Percentiles rank a stretch among this genome's conserved stretches.
Evolutionary conservation across 2,113 vertebrate species (phyloP).

Genomic region (Cacatua alba): DNA sequence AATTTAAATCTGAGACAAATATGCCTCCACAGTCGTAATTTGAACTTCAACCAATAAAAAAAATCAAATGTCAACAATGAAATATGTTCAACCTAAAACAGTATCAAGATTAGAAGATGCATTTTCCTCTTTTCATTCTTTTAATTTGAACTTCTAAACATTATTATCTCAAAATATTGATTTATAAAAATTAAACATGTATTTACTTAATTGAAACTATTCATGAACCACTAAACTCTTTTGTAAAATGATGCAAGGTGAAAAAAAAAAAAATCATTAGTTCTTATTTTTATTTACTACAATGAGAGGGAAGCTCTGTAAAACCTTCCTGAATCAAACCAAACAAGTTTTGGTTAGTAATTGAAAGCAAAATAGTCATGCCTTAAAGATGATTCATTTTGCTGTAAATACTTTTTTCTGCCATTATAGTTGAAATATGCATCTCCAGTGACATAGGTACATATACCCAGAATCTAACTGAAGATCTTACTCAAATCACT

Average conservation of each 20-base stretch:
- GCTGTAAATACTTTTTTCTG: background rate
- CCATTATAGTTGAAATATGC: background rate
- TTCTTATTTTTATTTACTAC: background rate
- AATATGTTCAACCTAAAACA: constrained; percentile 17
- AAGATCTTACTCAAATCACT: background rate
- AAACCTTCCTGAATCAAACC: background rate
- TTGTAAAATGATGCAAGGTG: background rate
- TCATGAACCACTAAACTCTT: background rate
- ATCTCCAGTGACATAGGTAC: background rate
- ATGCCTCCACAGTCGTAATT: background rate
- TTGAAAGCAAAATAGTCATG: background rate
- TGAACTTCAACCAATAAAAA: background rate
- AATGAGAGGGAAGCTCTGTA: background rate
- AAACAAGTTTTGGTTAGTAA: background rate
- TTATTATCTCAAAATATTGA: background rate
- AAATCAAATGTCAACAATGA: constrained; percentile 3
- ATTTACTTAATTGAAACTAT: background rate
- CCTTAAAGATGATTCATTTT: background rate
- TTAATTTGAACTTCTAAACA: background rate
- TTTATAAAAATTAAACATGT: background rate
- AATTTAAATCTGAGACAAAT: constrained; percentile 37
- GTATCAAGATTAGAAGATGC: background rate
- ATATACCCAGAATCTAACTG: background rate
- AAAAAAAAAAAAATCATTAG: background rate
- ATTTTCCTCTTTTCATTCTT: background rate